Evolutionary conservation across 2,797 vertebrate species (phyloP).

Genomic region (Cephalopachus bancanus): DNA sequence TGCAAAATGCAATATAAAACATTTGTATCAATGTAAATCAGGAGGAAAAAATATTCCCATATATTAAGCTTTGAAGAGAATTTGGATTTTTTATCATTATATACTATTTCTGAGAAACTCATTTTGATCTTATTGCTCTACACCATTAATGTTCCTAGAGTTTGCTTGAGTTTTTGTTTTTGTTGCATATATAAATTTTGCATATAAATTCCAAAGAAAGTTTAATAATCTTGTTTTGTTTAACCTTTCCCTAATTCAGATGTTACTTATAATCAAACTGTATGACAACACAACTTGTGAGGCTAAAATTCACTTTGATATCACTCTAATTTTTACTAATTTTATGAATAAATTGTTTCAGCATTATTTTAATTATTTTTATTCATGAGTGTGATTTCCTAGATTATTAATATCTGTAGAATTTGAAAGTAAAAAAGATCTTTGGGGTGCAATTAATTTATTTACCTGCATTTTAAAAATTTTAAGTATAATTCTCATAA

Average conservation of each 20-base stretch:
- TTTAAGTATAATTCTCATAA: background rate
- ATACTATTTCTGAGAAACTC: constrained; percentile 18
- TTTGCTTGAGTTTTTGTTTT: background rate
- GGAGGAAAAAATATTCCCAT: constrained; percentile 3
- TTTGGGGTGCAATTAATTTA: background rate
- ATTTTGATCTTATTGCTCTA: background rate
- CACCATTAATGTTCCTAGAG: constrained; percentile 18
- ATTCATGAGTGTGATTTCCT: background rate
- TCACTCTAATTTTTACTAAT: background rate
- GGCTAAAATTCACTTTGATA: background rate
- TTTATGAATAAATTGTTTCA: constrained; percentile 10
- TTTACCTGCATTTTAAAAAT: constrained; percentile 37
- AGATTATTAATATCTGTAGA: background rate
- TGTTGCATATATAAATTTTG: background rate
- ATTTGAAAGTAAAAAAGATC: constrained; percentile 25
- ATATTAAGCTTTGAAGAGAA: constrained; percentile 20
- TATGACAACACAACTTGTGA: constrained; percentile 10
- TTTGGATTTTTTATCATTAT: constrained; percentile 32
- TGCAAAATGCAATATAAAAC: constrained; percentile 46
- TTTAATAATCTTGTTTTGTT: background rate
- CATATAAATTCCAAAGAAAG: constrained; percentile 12
- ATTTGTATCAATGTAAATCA: constrained; percentile 33
- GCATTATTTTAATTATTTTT: constrained; percentile 11
- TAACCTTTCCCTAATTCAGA: background rate
- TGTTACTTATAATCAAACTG: background rate